These are phyloP conservation scores for Oryzias celebensis DNA, from an alignment of 2,113 vertebrate species.

Conservation along the genomic window DNA sequence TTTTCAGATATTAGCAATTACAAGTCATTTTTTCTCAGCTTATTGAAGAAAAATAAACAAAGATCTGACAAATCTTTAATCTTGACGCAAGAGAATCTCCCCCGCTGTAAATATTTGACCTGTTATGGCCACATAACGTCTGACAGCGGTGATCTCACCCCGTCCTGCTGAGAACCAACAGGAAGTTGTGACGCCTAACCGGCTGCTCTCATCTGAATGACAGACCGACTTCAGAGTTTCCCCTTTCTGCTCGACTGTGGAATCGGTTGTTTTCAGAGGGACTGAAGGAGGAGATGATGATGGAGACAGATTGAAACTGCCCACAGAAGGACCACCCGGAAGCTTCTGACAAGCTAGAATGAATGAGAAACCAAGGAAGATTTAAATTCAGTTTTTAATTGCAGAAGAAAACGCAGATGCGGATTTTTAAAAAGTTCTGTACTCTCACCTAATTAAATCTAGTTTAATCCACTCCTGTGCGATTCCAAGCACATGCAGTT, in stretches of 20 bases:
- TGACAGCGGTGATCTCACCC: slow-evolving; percentile 38
- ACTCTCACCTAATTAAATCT: too few relatives aligned
- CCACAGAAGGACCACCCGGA: slow-evolving; percentile 35
- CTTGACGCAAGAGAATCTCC: neutral
- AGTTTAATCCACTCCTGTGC: slow-evolving; percentile 35
- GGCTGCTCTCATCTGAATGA: slow-evolving; percentile 33
- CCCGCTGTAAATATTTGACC: slow-evolving; percentile 1
- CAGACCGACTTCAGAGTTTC: slow-evolving; percentile 53
- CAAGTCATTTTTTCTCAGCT: too few relatives aligned
- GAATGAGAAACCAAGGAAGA: slow-evolving; percentile 14
- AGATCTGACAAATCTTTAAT: neutral
- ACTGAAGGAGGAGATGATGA: slow-evolving; percentile 3
- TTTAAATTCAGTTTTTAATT: slow-evolving; percentile 22
- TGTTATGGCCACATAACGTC: slow-evolving; percentile 11
- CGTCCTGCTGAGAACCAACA: slow-evolving; percentile 30
- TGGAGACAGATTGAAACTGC: slow-evolving; percentile 34
- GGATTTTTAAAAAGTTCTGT: too few relatives aligned
- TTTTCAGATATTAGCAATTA: too few relatives aligned
- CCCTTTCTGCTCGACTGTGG: slow-evolving; percentile 31
- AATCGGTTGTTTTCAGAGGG: slow-evolving; percentile 33
- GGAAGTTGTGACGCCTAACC: slow-evolving; percentile 9
- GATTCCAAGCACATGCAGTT: slow-evolving; percentile 19
- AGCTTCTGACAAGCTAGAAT: slow-evolving; percentile 45
- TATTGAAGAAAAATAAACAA: too few relatives aligned
- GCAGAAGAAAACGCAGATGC: slow-evolving; percentile 15